Percentiles rank a stretch among this genome's conserved stretches.
Evolutionary conservation across 2,888 invertebrate species (phyloP).

Genomic region (Clunio marinus): DNA sequence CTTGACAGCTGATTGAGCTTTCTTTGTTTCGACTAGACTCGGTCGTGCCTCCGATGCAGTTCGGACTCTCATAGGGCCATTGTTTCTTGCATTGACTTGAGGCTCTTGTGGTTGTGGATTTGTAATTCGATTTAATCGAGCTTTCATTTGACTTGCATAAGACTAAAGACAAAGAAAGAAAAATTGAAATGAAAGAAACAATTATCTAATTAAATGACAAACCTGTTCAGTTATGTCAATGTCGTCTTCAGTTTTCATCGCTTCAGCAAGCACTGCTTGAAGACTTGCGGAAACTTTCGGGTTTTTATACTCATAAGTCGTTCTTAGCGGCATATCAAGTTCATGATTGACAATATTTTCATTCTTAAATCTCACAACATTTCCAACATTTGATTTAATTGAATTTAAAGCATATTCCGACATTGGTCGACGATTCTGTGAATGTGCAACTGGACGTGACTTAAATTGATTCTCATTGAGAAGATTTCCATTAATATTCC

Average conservation of each 20-base stretch:
- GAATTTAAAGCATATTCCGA: slow-evolving; percentile 56
- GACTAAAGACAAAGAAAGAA: slow-evolving; percentile 25
- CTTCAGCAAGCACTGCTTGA: slow-evolving; percentile 51
- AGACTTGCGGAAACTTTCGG: slow-evolving; percentile 51
- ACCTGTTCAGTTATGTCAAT: slow-evolving; percentile 49
- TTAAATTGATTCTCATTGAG: slow-evolving; percentile 51
- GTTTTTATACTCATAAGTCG: slow-evolving; percentile 51
- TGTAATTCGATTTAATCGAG: slow-evolving; percentile 50
- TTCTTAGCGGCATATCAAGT: slow-evolving; percentile 52
- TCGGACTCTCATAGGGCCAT: slow-evolving; percentile 46
- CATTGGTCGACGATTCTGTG: slow-evolving; percentile 61
- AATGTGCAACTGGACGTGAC: slow-evolving; percentile 61
- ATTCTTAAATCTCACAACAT: slow-evolving; percentile 48
- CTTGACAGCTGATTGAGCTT: slow-evolving; percentile 48
- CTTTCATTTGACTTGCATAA: slow-evolving; percentile 39
- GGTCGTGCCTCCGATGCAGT: slow-evolving; percentile 34
- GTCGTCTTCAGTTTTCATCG: slow-evolving; percentile 52
- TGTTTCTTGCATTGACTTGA: slow-evolving; percentile 36
- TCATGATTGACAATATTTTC: slow-evolving; percentile 51
- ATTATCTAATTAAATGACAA: slow-evolving; percentile 26
- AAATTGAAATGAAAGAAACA: slow-evolving; percentile 8
- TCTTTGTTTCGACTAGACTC: slow-evolving; percentile 43
- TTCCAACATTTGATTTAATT: slow-evolving; percentile 46
- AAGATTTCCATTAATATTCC: slow-evolving; percentile 54
- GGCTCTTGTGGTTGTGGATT: slow-evolving; percentile 45